Conservation (phyloP, 1,140 invertebrate genomes). For the Drosophila sulfurigaster region DNA sequence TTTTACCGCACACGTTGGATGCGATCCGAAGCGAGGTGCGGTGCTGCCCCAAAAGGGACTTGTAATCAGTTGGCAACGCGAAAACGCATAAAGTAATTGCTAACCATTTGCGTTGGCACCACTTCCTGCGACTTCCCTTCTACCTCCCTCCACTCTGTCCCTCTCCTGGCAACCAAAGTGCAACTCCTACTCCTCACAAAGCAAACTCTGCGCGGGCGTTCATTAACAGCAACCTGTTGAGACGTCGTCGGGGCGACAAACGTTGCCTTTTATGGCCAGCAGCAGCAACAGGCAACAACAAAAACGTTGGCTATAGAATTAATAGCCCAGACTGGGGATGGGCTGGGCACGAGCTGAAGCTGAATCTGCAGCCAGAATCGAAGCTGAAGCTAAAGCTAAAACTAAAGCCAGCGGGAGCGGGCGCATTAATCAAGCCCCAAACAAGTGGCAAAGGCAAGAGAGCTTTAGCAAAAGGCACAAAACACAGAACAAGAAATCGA, state of each 20-base stretch:
- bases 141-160: background rate
- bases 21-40: constrained; percentile 28
- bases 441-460: constrained; percentile 38
- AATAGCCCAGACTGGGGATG: constrained; percentile 49
- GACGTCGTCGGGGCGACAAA: constrained; percentile 73
- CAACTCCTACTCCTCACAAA: constrained; percentile 4
- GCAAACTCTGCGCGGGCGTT: constrained; percentile 69
- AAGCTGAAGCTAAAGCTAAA: constrained; percentile 12
- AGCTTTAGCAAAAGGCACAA: constrained; percentile 33
- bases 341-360: constrained; percentile 47
- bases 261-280: constrained; percentile 71
- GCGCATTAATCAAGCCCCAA: constrained; percentile 72
- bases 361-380: constrained; percentile 24
- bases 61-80: constrained; percentile 81
- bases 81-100: constrained; percentile 81
- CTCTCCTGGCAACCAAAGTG: background rate
- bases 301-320: constrained; percentile 46
- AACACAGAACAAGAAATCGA: constrained; percentile 64
- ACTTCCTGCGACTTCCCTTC: constrained; percentile 17
- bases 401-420: constrained; percentile 51
- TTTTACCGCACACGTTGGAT: constrained; percentile 78
- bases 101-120: constrained; percentile 81
- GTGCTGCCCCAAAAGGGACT: constrained; percentile 61
- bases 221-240: constrained; percentile 83
- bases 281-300: constrained; percentile 23